These are phyloP conservation scores for Drosophila kambysellisi DNA, from an alignment of 2,888 invertebrate genomes.

Conservation along the genomic window DNA sequence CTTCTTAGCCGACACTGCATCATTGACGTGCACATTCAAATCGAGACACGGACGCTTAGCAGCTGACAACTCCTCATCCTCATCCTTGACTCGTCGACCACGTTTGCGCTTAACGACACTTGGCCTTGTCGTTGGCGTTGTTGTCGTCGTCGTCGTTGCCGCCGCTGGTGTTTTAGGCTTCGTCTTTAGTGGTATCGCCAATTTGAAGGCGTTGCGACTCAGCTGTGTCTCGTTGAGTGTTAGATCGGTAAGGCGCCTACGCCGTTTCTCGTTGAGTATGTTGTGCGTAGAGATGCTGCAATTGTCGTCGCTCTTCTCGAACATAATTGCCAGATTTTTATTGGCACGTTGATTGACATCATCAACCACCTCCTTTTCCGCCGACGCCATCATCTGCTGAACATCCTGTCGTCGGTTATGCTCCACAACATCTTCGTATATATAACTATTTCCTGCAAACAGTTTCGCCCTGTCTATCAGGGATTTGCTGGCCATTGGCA, in stretches of 20 bases:
- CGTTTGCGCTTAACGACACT: slow-evolving; percentile 38
- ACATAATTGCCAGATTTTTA: slow-evolving; percentile 66
- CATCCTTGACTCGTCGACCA: slow-evolving; percentile 4
- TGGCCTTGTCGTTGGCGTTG: background rate
- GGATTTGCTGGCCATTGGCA: slow-evolving; percentile 63
- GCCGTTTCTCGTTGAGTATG: slow-evolving; percentile 81
- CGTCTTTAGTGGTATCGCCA: background rate
- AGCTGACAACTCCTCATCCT: slow-evolving; percentile 4
- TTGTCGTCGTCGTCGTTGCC: background rate
- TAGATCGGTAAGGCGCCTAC: slow-evolving; percentile 62
- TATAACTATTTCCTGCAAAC: slow-evolving; percentile 48
- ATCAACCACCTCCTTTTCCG: slow-evolving; percentile 7
- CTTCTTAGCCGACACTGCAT: background rate
- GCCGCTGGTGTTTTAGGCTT: background rate
- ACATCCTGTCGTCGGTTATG: slow-evolving; percentile 31
- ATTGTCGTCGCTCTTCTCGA: slow-evolving; percentile 77
- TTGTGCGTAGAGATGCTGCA: slow-evolving; percentile 83
- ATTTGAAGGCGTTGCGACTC: slow-evolving; percentile 54
- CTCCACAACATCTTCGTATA: slow-evolving; percentile 74
- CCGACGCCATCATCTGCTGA: background rate
- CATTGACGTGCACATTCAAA: background rate
- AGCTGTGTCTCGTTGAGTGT: slow-evolving; percentile 77
- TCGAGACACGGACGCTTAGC: background rate
- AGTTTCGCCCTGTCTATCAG: slow-evolving; percentile 67
- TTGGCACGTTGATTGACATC: slow-evolving; percentile 20